These are phyloP conservation scores for Steromphala cineraria DNA, from an alignment of 2,888 invertebrate genomes.

Conservation along the genomic window DNA sequence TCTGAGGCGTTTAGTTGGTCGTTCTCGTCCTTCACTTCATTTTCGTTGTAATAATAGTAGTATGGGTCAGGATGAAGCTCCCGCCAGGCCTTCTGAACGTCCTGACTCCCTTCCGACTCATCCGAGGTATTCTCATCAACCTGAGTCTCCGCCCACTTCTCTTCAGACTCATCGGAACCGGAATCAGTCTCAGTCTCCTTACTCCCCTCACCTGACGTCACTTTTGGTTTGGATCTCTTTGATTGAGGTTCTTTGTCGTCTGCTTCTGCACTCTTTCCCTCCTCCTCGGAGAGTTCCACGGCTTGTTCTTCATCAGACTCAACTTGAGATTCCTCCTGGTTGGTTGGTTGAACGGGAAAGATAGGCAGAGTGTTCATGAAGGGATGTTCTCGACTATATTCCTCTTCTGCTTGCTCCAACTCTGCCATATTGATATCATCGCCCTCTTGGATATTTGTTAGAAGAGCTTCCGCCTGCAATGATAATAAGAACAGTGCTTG, in stretches of 20 bases:
- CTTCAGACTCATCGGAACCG: background rate
- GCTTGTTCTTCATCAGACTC: background rate
- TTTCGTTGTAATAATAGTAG: background rate
- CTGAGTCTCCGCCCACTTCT: background rate
- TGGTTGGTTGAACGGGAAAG: background rate
- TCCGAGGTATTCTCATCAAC: background rate
- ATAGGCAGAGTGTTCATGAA: constrained; percentile 17
- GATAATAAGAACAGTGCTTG: background rate
- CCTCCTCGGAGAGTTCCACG: background rate
- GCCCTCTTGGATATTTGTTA: background rate
- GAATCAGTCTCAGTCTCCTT: background rate
- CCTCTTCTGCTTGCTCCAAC: background rate
- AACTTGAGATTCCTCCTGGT: too few species aligned
- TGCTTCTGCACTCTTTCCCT: background rate
- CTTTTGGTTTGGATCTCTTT: background rate
- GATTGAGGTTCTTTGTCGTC: background rate
- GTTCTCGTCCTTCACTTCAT: background rate
- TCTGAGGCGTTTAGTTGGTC: background rate
- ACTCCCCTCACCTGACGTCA: background rate
- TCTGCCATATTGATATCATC: background rate
- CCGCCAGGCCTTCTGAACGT: background rate
- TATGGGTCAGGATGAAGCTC: background rate
- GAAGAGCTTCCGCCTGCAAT: background rate
- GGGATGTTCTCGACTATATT: background rate
- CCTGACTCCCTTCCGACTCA: background rate